Conservation (phyloP, 2,797 vertebrate genomes). For the Coregonus ussuriensis region DNA sequence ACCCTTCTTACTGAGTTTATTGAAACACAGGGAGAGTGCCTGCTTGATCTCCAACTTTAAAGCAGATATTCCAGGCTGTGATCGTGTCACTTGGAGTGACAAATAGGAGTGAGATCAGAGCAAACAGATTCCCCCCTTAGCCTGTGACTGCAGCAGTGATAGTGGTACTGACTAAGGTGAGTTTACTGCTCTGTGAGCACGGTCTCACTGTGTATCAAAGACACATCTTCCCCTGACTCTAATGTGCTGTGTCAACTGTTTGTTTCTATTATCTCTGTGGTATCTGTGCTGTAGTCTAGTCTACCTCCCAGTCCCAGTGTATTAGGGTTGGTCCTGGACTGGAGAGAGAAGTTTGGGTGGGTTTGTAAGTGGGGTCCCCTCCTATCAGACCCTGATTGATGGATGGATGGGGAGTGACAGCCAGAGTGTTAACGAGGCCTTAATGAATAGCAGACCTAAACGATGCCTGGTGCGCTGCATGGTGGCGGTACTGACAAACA, state of each 20-base stretch:
- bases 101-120: too few species aligned
- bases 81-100: too few species aligned
- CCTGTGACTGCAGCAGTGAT: conserved; percentile 4
- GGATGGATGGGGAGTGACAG: conserved; percentile 41
- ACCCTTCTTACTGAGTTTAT: too few species aligned
- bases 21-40: too few species aligned
- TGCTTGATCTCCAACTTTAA: too few species aligned
- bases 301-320: background rate
- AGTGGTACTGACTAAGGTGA: background rate
- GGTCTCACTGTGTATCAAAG: too few species aligned
- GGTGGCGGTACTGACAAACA: conserved; percentile 3
- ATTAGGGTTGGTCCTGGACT: background rate
- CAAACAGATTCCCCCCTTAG: background rate
- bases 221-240: background rate
- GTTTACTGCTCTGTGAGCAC: background rate
- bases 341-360: conserved; percentile 23
- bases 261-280: background rate
- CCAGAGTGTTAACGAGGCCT: conserved; percentile 45
- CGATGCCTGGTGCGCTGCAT: conserved; percentile 9
- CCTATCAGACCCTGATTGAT: conserved; percentile 32
- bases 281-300: background rate
- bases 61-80: too few species aligned
- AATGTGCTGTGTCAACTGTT: background rate
- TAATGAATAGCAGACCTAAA: conserved; percentile 40
- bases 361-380: conserved; percentile 34